A percentile compares a stretch with the other conserved stretches of the same genome.
Conservation (phyloP, 2,888 invertebrate species). For the Aproaerema taeniolella region DNA sequence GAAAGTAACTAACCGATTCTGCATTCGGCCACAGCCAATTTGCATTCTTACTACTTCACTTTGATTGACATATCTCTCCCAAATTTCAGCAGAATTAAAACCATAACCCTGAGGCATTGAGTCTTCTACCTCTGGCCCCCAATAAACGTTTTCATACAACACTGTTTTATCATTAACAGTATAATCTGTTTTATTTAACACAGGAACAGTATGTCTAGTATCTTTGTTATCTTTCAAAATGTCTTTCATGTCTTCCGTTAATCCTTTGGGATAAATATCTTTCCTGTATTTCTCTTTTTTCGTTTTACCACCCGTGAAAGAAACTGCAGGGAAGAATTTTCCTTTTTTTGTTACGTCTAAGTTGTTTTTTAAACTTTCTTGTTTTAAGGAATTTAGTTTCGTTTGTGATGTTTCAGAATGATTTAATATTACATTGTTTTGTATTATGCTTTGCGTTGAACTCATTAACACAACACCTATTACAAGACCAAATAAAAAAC, state of each 20-base stretch:
- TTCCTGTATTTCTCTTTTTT: slow-evolving; percentile 46
- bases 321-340: slow-evolving; percentile 55
- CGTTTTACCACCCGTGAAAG: slow-evolving; percentile 73
- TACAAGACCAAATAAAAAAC: slow-evolving; percentile 82
- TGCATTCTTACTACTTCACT: slow-evolving; percentile 82
- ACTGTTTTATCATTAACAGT: slow-evolving; percentile 56
- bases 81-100: slow-evolving; percentile 78
- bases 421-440: too few relatives aligned
- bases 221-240: slow-evolving; percentile 61
- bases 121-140: slow-evolving; percentile 83
- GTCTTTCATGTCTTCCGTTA: slow-evolving; percentile 68
- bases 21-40: slow-evolving; percentile 91
- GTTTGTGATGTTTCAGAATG: too few relatives aligned
- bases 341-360: slow-evolving; percentile 2
- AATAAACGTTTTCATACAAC: slow-evolving; percentile 81
- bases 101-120: slow-evolving; percentile 83
- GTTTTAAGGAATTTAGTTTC: too few relatives aligned
- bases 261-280: slow-evolving; percentile 60
- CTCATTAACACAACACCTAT: slow-evolving; percentile 79
- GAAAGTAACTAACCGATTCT: slow-evolving; percentile 88
- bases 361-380: too few relatives aligned
- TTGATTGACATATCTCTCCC: slow-evolving; percentile 81
- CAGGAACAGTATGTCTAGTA: too few relatives aligned
- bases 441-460: too few relatives aligned
- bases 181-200: slow-evolving; percentile 39